Percentiles rank a stretch among this genome's conserved stretches.
Evolutionary conservation across 2,797 vertebrate genomes (phyloP).

Genomic region (Dipus sagitta): DNA sequence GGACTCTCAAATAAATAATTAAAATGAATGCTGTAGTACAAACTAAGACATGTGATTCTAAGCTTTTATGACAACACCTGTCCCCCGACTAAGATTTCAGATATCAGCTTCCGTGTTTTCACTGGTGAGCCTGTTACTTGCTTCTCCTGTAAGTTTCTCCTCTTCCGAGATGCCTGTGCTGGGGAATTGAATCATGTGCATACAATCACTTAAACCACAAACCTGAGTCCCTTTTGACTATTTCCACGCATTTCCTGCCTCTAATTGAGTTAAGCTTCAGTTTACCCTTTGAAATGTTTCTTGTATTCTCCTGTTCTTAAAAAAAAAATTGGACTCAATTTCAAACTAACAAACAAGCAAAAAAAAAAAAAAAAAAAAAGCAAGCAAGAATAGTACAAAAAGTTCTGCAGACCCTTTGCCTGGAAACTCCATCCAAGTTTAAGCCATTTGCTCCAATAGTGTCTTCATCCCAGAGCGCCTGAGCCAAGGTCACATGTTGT

Average conservation of each 20-base stretch:
- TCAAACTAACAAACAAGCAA: conserved; percentile 26
- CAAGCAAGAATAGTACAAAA: conserved; percentile 15
- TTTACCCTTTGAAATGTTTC: conserved; percentile 11
- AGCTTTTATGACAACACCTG: no score
- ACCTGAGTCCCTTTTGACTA: background rate
- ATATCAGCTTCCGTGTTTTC: conserved; percentile 1
- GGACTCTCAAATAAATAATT: no score
- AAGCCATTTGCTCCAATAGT: background rate
- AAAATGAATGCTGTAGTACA: no score
- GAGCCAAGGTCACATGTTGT: conserved; percentile 28
- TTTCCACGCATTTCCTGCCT: conserved; percentile 8
- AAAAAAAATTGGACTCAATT: conserved; percentile 26
- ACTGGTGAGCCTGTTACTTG: background rate
- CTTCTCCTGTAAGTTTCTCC: background rate
- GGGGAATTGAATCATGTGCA: conserved; percentile 1
- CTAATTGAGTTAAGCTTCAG: background rate
- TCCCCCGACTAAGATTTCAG: background rate
- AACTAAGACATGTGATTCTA: no score
- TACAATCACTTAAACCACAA: conserved; percentile 20
- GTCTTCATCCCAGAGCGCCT: conserved; percentile 1
- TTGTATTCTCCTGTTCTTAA: background rate
- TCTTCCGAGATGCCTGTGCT: conserved; percentile 14
- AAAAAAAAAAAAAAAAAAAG: conserved; percentile 23
- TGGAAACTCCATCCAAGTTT: conserved; percentile 16
- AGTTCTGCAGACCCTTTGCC: conserved; percentile 10